phyloP scores from a whole-genome alignment of 1,140 invertebrate genomes.

The Drosophila obscura region DNA sequence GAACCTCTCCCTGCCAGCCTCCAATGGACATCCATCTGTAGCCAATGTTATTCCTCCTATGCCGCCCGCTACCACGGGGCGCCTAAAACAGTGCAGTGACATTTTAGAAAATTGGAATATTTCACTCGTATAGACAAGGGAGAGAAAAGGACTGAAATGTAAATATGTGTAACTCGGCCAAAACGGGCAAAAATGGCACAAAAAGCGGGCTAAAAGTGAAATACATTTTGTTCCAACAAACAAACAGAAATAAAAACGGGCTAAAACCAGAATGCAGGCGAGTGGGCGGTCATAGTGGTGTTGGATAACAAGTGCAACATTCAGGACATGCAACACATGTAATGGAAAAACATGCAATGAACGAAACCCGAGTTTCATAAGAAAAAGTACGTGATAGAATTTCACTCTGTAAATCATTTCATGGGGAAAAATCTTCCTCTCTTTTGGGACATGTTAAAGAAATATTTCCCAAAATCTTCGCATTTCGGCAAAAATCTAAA shows the following conservation, averaged over 20 bases:
- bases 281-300: background rate
- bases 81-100: constrained; percentile 73
- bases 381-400: background rate
- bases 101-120: constrained; percentile 77
- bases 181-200: constrained; percentile 64
- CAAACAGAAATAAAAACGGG: constrained; percentile 21
- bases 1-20: background rate
- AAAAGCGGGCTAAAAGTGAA: constrained; percentile 55
- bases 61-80: background rate
- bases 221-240: constrained; percentile 46
- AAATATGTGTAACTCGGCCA: constrained; percentile 70
- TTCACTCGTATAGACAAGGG: constrained; percentile 42
- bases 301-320: constrained; percentile 18
- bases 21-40: constrained; percentile 2
- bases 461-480: too few species aligned
- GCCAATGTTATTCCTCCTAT: too few species aligned
- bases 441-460: too few species aligned
- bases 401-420: too few species aligned
- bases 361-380: constrained; percentile 15
- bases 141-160: constrained; percentile 36
- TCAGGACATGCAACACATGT: constrained; percentile 51
- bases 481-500: too few species aligned
- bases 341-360: constrained; percentile 12
- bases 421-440: too few species aligned
- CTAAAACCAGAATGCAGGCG: too few species aligned